These are phyloP conservation scores for Musca vetustissima DNA, from an alignment of 1,140 invertebrate species.

Conservation along the genomic window DNA sequence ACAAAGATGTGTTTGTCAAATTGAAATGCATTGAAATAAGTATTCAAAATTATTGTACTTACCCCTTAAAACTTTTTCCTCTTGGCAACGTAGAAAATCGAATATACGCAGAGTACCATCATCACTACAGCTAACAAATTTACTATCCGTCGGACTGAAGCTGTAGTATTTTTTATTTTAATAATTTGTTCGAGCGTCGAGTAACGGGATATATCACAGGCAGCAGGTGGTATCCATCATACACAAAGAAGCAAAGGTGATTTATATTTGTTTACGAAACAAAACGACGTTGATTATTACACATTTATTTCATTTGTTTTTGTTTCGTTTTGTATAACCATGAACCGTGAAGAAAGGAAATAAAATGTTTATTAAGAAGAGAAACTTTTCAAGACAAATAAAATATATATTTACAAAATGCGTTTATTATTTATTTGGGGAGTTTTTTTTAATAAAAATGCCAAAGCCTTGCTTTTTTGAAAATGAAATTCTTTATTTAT, in stretches of 20 bases:
- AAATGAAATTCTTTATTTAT: conserved; percentile 13
- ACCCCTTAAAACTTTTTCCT: conserved; percentile 95
- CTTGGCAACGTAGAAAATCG: conserved; percentile 96
- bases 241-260: no score
- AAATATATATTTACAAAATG: no score
- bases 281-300: neutral
- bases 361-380: conserved; percentile 17
- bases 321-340: neutral
- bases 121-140: conserved; percentile 98
- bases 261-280: no score
- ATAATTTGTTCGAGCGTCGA: neutral
- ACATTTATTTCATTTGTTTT: neutral
- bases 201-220: neutral
- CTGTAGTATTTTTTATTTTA: conserved; percentile 60
- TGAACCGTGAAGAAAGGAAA: conserved; percentile 9
- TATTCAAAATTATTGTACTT: conserved; percentile 50
- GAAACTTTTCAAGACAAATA: neutral
- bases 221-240: no score
- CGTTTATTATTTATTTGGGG: neutral
- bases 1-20: no score
- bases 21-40: no score
- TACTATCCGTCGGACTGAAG: conserved; percentile 98
- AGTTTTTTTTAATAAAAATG: conserved; percentile 12
- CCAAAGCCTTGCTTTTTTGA: conserved; percentile 15
- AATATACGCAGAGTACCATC: conserved; percentile 98